Evolutionary conservation across 2,888 invertebrate genomes (phyloP).

Genomic region (Vesta saturnalis): DNA sequence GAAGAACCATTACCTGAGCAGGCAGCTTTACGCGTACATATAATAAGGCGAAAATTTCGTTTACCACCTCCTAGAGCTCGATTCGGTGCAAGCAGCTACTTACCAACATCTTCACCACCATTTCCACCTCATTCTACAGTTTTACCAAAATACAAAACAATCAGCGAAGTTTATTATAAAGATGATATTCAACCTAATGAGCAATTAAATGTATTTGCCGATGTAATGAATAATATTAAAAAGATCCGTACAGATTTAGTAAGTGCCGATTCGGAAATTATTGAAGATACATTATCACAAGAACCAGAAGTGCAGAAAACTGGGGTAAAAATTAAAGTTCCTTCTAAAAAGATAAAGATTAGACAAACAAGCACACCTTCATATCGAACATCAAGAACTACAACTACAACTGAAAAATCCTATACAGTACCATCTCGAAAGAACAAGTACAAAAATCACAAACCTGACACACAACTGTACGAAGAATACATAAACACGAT

Average conservation of each 20-base stretch:
- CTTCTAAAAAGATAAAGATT: slow-evolving; percentile 15
- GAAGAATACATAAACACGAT: slow-evolving; percentile 20
- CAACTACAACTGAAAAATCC: slow-evolving; percentile 38
- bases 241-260: slow-evolving; percentile 41
- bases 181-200: slow-evolving; percentile 60
- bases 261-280: slow-evolving; percentile 8
- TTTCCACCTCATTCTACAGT: background rate
- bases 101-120: slow-evolving; percentile 10
- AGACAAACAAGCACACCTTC: slow-evolving; percentile 15
- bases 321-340: slow-evolving; percentile 21
- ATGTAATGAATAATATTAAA: slow-evolving; percentile 64
- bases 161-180: slow-evolving; percentile 59
- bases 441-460: slow-evolving; percentile 24
- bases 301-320: background rate
- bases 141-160: slow-evolving; percentile 32
- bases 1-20: slow-evolving; percentile 38
- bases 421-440: slow-evolving; percentile 17
- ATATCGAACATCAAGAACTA: slow-evolving; percentile 13
- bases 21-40: slow-evolving; percentile 28
- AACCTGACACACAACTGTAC: slow-evolving; percentile 23
- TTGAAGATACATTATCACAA: slow-evolving; percentile 22
- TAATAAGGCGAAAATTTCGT: slow-evolving; percentile 26
- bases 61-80: background rate
- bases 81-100: slow-evolving; percentile 9
- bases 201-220: slow-evolving; percentile 63